Conservation (phyloP, 2,888 invertebrate species). For the Troides aeacus region DNA sequence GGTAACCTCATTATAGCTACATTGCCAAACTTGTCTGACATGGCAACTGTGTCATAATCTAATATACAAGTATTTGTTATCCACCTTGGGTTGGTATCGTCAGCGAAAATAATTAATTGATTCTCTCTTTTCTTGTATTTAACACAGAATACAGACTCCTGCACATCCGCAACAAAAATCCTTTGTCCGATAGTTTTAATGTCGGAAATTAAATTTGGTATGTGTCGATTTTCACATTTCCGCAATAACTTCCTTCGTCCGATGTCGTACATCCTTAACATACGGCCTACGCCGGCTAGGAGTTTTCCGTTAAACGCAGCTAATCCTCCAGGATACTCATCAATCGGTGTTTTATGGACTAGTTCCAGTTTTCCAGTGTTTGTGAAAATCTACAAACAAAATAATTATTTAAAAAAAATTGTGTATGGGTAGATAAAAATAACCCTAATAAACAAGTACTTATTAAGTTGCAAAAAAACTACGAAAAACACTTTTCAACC, state of each 20-base stretch:
- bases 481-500: not conserved
- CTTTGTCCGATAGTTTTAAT: conserved; percentile 97
- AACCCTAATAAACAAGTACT: not conserved
- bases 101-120: conserved; percentile 98
- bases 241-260: conserved; percentile 95
- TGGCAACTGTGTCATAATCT: conserved; percentile 97
- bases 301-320: conserved; percentile 95
- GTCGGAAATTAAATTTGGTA: conserved; percentile 96
- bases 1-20: conserved; percentile 94
- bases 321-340: conserved; percentile 94
- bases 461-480: not conserved
- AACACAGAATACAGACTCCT: conserved; percentile 97
- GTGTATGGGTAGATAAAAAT: too few relatives aligned
- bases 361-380: conserved; percentile 93
- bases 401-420: too few relatives aligned
- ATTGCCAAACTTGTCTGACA: conserved; percentile 99
- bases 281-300: conserved; percentile 94
- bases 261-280: conserved; percentile 95
- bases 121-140: conserved; percentile 97
- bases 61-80: conserved; percentile 94
- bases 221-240: conserved; percentile 98
- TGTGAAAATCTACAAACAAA: conserved; percentile 75
- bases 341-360: conserved; percentile 95
- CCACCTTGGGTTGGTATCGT: conserved; percentile 98
- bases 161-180: conserved; percentile 96